Base-by-base conservation (phyloP, 2,797 vertebrate genomes). In the Macropodus opercularis region DNA sequence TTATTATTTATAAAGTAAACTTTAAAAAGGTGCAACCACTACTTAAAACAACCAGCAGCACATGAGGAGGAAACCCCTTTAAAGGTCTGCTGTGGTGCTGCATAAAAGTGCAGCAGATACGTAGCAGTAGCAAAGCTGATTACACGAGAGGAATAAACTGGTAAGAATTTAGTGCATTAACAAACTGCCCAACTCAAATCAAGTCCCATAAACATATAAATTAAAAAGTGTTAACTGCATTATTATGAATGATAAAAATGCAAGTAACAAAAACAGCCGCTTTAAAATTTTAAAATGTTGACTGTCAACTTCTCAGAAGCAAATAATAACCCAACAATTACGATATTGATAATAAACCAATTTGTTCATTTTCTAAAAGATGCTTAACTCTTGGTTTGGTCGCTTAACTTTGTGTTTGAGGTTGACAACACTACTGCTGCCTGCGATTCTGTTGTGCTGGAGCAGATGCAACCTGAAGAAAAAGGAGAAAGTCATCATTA, bases 381-480 rank as follows among this genome's bases (percentile, higher is more conserved):
- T 50, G 63, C 42, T 34, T 29, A 79, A 54, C 62, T 50, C 3
- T 31, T 66, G 57, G 58, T 29, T 56, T 69, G 62, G 68, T 58
- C 72, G 13, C 3, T 56, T 9, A 23, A 59, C 27, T 47, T 29
- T 51, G 22, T 4, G 13, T 54, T 51, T 3, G 0, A 18, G 21
- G 13, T 2, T 12, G 1, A 44, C 11, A 13, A 6, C 32, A 58
- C 6, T 4, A 38, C 41, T 19, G 22, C 17, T 38, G 55, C 10
- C 35, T 51, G 57, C 39, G 39, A 27, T 10, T 23, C 26, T 8
- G 53, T 38, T 48, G 36, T 43, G 55, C 3, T 36, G 38, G 29
- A 18, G 1, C 2, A n/a, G 38, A 40, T 41, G 18, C 7, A 41
- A 87, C 75, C 88, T 91, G 51, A 38, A 60, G 54, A 41, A 36